A percentile compares a stretch with the other conserved stretches of the same genome.
Conservation (phyloP, 1,140 invertebrate genomes). For the Zaprionus africanus region DNA sequence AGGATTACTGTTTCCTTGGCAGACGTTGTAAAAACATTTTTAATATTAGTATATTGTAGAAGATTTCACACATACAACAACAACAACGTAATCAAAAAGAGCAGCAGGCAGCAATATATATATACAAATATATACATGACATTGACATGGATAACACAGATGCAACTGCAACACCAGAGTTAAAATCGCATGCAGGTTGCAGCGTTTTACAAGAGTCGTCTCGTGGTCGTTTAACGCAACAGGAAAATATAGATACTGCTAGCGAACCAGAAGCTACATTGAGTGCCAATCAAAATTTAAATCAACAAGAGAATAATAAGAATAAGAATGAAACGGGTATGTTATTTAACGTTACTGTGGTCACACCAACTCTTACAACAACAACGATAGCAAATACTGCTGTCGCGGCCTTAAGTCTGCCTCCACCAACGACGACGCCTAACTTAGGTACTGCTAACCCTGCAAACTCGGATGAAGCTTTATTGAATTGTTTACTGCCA, state of each 20-base stretch:
- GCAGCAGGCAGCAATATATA: background rate
- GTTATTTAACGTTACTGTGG: slow-evolving; percentile 5
- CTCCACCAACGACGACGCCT: slow-evolving; percentile 58
- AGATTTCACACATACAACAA: background rate
- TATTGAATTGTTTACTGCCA: slow-evolving; percentile 38
- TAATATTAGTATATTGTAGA: background rate
- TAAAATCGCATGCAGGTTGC: slow-evolving; percentile 30
- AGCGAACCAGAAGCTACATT: background rate
- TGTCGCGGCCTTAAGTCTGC: slow-evolving; percentile 47
- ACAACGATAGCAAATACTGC: slow-evolving; percentile 25
- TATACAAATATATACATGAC: background rate
- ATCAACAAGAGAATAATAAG: slow-evolving; percentile 18
- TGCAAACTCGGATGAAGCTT: slow-evolving; percentile 20
- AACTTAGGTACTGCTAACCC: slow-evolving; percentile 25
- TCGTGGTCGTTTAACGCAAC: slow-evolving; percentile 6
- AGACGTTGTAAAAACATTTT: background rate
- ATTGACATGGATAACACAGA: slow-evolving; percentile 61
- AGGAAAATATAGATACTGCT: slow-evolving; percentile 1
- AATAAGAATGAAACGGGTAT: background rate
- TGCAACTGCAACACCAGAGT: slow-evolving; percentile 37
- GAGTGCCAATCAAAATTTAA: slow-evolving; percentile 30
- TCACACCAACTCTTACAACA: slow-evolving; percentile 10
- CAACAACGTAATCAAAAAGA: background rate
- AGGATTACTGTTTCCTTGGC: background rate
- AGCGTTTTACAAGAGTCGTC: slow-evolving; percentile 36